These are phyloP conservation scores for Encarsia formosa DNA, from an alignment of 2,888 invertebrate species.

Conservation along the genomic window DNA sequence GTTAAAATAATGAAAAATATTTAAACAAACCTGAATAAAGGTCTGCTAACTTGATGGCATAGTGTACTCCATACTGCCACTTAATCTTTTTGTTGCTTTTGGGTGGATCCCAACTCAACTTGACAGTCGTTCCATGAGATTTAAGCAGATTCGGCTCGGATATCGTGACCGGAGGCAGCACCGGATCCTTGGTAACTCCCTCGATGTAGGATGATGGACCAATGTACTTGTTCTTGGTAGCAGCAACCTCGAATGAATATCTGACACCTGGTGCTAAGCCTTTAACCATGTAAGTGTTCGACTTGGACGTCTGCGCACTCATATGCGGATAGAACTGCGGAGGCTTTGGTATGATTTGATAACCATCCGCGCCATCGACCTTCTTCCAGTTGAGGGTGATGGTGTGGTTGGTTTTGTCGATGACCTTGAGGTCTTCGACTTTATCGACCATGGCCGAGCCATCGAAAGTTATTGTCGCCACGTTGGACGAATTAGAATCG, in stretches of 20 bases:
- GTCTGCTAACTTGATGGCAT: conserved; percentile 59
- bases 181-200: conserved; percentile 53
- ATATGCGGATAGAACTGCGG: conserved; percentile 57
- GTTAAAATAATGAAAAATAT: neutral
- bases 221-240: conserved; percentile 57
- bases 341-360: conserved; percentile 55
- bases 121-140: conserved; percentile 60
- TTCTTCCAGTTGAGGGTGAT: conserved; percentile 62
- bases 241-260: conserved; percentile 61
- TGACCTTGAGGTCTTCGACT: conserved; percentile 56
- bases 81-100: conserved; percentile 55
- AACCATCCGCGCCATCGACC: conserved; percentile 59
- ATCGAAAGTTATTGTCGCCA: conserved; percentile 61
- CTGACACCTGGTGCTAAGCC: conserved; percentile 52
- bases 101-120: conserved; percentile 65
- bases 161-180: conserved; percentile 54
- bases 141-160: conserved; percentile 55
- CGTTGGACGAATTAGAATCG: conserved; percentile 61
- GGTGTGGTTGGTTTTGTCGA: conserved; percentile 53
- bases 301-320: conserved; percentile 50
- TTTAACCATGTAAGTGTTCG: conserved; percentile 47
- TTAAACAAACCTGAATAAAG: conserved; percentile 57
- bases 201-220: conserved; percentile 56
- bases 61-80: conserved; percentile 70
- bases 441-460: conserved; percentile 62